These are phyloP conservation scores for Philaethria dido DNA, from an alignment of 2,888 invertebrate species.

Conservation along the genomic window DNA sequence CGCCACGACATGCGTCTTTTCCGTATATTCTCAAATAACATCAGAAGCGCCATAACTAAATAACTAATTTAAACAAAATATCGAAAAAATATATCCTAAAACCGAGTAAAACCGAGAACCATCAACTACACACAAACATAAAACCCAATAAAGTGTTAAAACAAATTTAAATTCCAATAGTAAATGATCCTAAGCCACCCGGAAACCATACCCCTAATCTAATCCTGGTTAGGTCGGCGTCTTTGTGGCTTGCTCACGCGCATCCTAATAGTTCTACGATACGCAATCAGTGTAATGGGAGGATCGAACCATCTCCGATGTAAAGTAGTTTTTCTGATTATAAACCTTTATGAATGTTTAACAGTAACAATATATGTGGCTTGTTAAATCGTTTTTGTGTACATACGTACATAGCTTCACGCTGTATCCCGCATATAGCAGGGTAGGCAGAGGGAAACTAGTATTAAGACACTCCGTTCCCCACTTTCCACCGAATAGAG, in stretches of 20 bases:
- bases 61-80: no score
- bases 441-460: no score
- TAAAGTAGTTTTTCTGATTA: conserved; percentile 29
- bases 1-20: no score
- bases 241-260: conserved; percentile 70
- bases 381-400: no score
- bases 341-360: conserved; percentile 25
- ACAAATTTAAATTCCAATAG: conserved; percentile 23
- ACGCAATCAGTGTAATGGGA: conserved; percentile 70
- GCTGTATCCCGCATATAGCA: no score
- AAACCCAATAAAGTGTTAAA: conserved; percentile 5
- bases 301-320: conserved; percentile 37
- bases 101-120: no score
- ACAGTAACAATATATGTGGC: conserved; percentile 7
- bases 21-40: no score
- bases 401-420: no score
- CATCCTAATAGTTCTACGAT: conserved; percentile 65
- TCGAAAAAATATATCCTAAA: no score
- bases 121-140: not conserved
- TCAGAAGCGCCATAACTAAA: no score
- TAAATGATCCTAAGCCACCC: conserved; percentile 26
- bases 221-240: conserved; percentile 65
- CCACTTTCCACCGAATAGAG: no score
- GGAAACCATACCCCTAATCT: conserved; percentile 41
- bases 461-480: no score